Evolutionary conservation across 2,797 vertebrate species (phyloP).

Genomic region (Anguilla megastoma): DNA sequence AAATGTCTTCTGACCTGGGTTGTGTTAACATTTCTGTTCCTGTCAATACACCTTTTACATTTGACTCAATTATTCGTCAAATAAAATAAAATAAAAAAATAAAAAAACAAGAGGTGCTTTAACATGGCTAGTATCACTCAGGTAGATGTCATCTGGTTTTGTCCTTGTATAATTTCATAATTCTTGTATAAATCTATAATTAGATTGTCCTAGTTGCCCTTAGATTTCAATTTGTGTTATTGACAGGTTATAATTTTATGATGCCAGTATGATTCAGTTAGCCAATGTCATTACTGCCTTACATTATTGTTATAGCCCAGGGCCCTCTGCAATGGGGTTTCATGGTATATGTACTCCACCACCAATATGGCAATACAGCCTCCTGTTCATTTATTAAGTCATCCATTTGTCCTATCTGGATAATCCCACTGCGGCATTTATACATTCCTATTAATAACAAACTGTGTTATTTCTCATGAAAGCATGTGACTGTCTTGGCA

Average conservation of each 20-base stretch:
- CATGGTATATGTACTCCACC: neutral
- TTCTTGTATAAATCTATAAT: neutral
- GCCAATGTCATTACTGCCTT: neutral
- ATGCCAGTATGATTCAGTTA: neutral
- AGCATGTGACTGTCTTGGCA: too few species aligned
- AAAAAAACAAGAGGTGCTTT: neutral
- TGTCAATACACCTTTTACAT: neutral
- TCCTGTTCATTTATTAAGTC: neutral
- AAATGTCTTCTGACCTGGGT: neutral
- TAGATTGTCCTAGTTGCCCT: neutral
- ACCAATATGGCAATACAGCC: neutral
- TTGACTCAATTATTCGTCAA: neutral
- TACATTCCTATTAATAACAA: neutral
- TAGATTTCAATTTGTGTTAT: neutral
- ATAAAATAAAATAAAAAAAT: neutral
- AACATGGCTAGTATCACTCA: neutral
- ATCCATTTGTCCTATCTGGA: neutral
- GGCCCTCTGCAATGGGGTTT: neutral
- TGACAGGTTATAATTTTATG: neutral
- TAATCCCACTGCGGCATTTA: neutral
- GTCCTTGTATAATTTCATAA: neutral
- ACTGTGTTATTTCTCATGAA: neutral
- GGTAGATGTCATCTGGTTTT: neutral
- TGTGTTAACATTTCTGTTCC: neutral
- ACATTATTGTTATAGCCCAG: neutral